phyloP scores from a whole-genome alignment of 37 sponge, comb jelly and placozoan genomes.

The Amphimedon queenslandica region DNA sequence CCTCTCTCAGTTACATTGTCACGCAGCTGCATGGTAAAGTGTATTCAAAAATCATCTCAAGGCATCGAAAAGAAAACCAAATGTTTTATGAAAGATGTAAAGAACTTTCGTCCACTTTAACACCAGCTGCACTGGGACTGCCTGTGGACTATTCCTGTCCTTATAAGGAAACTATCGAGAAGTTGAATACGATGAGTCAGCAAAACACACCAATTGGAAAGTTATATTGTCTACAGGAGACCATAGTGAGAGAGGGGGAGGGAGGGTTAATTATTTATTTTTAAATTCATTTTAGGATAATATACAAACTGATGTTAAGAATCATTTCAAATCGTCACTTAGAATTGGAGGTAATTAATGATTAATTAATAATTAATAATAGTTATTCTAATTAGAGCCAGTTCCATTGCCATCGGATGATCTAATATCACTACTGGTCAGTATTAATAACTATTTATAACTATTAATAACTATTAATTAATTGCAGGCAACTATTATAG shows the following conservation, averaged over 20 bases:
- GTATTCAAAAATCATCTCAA: slow-evolving; percentile 30
- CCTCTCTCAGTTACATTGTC: slow-evolving; percentile 40
- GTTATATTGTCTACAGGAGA: slow-evolving; percentile 48
- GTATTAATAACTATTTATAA: slow-evolving; percentile 4
- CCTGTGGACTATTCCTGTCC: slow-evolving; percentile 33
- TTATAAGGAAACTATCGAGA: slow-evolving; percentile 20
- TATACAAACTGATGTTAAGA: slow-evolving; percentile 31
- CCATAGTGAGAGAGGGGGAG: slow-evolving; percentile 27
- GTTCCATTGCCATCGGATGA: slow-evolving; percentile 46
- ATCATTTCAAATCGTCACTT: slow-evolving; percentile 18
- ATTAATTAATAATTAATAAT: background rate
- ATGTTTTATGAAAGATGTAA: slow-evolving; percentile 21
- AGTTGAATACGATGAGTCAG: slow-evolving; percentile 2
- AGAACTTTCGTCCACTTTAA: slow-evolving; percentile 5
- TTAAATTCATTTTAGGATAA: slow-evolving; percentile 14
- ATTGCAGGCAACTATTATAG: slow-evolving; percentile 2
- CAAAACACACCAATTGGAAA: slow-evolving; percentile 33
- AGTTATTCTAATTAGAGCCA: slow-evolving; percentile 30
- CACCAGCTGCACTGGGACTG: slow-evolving; percentile 31
- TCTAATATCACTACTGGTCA: slow-evolving; percentile 57
- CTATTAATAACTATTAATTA: background rate
- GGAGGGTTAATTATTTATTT: background rate
- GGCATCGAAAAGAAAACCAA: slow-evolving; percentile 21
- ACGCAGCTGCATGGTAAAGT: slow-evolving; percentile 42
- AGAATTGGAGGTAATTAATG: slow-evolving; percentile 37